Evolutionary conservation across 1,140 invertebrate species (phyloP).

Genomic region (Drosophila ambigua): DNA sequence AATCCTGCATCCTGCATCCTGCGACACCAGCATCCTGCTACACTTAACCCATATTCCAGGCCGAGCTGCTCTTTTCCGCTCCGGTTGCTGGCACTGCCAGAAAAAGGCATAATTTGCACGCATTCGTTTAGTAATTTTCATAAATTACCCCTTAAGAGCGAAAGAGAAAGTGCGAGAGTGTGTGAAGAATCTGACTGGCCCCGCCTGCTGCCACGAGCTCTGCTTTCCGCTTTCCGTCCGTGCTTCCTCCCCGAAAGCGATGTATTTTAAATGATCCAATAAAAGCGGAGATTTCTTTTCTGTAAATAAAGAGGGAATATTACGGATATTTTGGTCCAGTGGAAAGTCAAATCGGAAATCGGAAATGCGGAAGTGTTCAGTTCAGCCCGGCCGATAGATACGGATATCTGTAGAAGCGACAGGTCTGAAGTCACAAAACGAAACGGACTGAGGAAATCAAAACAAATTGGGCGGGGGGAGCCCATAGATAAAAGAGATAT

Average conservation of each 20-base stretch:
- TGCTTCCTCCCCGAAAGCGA: too few relatives aligned
- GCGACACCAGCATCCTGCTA: constrained; percentile 63
- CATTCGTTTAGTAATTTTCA: constrained; percentile 80
- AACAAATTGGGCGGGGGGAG: too few relatives aligned
- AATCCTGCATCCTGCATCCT: constrained; percentile 53
- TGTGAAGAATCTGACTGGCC: constrained; percentile 3
- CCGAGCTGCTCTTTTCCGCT: neutral
- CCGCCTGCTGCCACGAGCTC: constrained; percentile 13
- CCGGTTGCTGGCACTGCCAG: constrained; percentile 21
- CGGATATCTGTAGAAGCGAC: too few relatives aligned
- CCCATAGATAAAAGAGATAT: too few relatives aligned
- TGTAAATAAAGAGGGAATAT: neutral
- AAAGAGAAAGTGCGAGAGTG: neutral
- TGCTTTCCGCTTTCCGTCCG: neutral
- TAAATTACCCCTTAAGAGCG: constrained; percentile 61
- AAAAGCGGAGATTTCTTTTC: neutral
- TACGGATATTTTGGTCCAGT: too few relatives aligned
- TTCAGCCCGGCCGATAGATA: too few relatives aligned
- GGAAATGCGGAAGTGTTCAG: neutral
- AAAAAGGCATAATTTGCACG: constrained; percentile 73
- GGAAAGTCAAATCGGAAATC: too few relatives aligned
- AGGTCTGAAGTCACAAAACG: too few relatives aligned
- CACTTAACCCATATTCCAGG: constrained; percentile 74
- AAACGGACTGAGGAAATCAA: too few relatives aligned
- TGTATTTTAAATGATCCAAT: constrained; percentile 6